phyloP scores from a whole-genome alignment of 1,140 invertebrate genomes.

The Orius insidiosus region DNA sequence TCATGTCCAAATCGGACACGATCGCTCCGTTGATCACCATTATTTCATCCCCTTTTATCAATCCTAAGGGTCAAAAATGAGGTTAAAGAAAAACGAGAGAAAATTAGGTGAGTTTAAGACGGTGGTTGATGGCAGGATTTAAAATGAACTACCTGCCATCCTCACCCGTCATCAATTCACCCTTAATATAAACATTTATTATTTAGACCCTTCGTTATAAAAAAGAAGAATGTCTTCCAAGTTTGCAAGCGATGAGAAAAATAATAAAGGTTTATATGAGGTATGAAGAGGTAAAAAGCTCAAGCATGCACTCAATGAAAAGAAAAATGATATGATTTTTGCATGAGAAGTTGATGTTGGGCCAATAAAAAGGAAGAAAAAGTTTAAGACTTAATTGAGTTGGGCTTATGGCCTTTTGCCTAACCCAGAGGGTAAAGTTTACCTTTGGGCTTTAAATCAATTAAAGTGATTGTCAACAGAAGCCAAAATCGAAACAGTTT shows the following conservation, averaged over 20 bases:
- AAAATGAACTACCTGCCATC: not conserved
- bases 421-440: no score
- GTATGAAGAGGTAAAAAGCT: no score
- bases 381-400: no score
- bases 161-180: not conserved
- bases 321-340: no score
- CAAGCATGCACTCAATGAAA: no score
- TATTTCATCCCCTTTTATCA: constrained; percentile 94
- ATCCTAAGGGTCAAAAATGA: constrained; percentile 41
- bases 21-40: constrained; percentile 97
- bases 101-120: not conserved
- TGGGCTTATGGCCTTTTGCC: no score
- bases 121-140: not conserved
- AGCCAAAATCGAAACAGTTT: no score
- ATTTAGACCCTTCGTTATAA: not conserved
- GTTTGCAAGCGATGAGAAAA: not conserved
- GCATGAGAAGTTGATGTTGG: no score
- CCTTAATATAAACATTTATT: not conserved
- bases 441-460: no score
- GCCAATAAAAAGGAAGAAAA: no score
- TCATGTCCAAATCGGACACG: constrained; percentile 96
- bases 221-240: not conserved
- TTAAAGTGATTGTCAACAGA: no score
- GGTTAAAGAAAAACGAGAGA: not conserved
- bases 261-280: no score